phyloP scores from a whole-genome alignment of 2,888 invertebrate species.

The Macaria liturata region DNA sequence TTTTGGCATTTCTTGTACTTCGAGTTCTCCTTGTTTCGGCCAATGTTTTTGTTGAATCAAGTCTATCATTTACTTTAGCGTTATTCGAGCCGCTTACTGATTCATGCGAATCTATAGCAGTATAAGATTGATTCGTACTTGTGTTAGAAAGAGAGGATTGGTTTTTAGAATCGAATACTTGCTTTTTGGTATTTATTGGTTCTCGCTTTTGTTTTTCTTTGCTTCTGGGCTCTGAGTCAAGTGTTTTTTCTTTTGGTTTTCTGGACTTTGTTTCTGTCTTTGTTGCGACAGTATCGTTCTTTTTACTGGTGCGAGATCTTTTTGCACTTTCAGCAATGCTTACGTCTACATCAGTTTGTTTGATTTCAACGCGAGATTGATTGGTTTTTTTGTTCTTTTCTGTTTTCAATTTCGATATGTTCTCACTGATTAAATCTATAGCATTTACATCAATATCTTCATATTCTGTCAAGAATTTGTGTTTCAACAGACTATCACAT shows the following conservation, averaged over 20 bases:
- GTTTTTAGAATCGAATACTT: conserved; percentile 19
- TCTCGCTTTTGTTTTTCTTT: conserved; percentile 4
- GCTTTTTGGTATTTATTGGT: conserved; percentile 19
- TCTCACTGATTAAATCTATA: conserved; percentile 60
- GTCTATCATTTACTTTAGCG: conserved; percentile 14
- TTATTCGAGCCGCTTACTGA: conserved; percentile 7
- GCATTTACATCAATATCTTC: conserved; percentile 49
- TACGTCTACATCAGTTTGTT: conserved; percentile 5
- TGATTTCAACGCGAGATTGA: conserved; percentile 32
- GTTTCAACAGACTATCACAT: conserved; percentile 46
- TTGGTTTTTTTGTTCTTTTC: conserved; percentile 45
- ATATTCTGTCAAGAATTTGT: conserved; percentile 52
- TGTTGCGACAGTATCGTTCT: neutral
- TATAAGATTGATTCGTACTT: conserved; percentile 17
- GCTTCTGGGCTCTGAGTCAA: neutral
- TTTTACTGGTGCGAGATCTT: conserved; percentile 6
- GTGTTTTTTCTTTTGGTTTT: conserved; percentile 20
- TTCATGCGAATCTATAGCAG: conserved; percentile 1
- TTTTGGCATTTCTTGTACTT: conserved; percentile 44
- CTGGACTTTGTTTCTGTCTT: conserved; percentile 11
- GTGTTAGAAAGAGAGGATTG: neutral
- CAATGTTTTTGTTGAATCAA: conserved; percentile 12
- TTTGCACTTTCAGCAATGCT: conserved; percentile 2
- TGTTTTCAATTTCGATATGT: conserved; percentile 61
- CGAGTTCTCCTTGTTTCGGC: conserved; percentile 32